Evolutionary conservation across 2,797 vertebrate species (phyloP).

Genomic region (Tiaroga cobitis): DNA sequence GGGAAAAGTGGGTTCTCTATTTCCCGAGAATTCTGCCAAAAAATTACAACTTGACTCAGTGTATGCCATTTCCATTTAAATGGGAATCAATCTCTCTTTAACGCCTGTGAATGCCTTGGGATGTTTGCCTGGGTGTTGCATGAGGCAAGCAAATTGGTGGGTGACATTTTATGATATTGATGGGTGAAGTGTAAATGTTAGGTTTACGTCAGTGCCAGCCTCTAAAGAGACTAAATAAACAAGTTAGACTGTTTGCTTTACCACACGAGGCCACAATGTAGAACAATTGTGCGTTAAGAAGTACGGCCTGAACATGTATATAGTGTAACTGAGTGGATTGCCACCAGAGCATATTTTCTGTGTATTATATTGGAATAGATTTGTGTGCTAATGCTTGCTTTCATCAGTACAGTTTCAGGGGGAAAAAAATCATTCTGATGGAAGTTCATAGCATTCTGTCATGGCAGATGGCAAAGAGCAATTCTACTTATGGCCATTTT

Average conservation of each 20-base stretch:
- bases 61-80: conserved; percentile 63
- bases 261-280: conserved; percentile 11
- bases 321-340: conserved; percentile 27
- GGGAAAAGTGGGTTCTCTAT: conserved; percentile 55
- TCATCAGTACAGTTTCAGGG: conserved; percentile 1
- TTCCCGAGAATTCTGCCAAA: conserved; percentile 60
- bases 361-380: conserved; percentile 22
- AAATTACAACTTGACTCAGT: conserved; percentile 62
- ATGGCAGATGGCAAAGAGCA: conserved; percentile 11
- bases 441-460: conserved; percentile 17
- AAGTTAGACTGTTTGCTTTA: conserved; percentile 34
- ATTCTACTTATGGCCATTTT: conserved; percentile 10
- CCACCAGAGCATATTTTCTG: conserved; percentile 11
- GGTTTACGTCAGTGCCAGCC: conserved; percentile 40
- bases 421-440: not conserved
- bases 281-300: conserved; percentile 34
- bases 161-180: conserved; percentile 60
- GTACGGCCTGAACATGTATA: not conserved
- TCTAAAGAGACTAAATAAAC: conserved; percentile 42
- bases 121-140: conserved; percentile 66
- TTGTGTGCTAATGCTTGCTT: not conserved
- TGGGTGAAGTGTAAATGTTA: conserved; percentile 53
- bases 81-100: conserved; percentile 66
- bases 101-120: conserved; percentile 59
- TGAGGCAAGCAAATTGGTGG: conserved; percentile 60